Evolutionary conservation across 1,140 invertebrate genomes (phyloP).

Genomic region (Trichonephila clavata): DNA sequence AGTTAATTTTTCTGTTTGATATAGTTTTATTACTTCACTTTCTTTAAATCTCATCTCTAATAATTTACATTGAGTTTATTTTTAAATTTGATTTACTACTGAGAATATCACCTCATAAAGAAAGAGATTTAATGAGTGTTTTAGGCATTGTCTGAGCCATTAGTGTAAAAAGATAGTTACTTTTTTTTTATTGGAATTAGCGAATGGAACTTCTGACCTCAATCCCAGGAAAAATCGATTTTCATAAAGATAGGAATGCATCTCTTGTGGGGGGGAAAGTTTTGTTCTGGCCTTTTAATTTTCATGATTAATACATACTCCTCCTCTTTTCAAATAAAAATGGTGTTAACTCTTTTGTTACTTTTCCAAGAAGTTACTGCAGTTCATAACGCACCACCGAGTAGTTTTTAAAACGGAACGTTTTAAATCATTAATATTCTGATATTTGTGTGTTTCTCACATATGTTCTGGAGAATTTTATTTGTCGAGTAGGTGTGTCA

Average conservation of each 20-base stretch:
- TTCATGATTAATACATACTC: not conserved
- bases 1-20: too few relatives aligned
- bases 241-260: conserved; percentile 1
- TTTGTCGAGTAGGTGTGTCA: too few relatives aligned
- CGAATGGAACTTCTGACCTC: not conserved
- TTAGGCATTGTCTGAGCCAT: not conserved
- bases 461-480: too few relatives aligned
- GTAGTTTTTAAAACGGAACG: too few relatives aligned
- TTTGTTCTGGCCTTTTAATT: not conserved
- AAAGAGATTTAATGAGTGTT: not conserved
- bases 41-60: too few relatives aligned
- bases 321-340: not conserved
- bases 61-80: too few relatives aligned
- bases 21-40: too few relatives aligned
- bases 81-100: too few relatives aligned
- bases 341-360: not conserved
- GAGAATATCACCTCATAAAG: too few relatives aligned
- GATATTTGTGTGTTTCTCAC: too few relatives aligned
- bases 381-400: too few relatives aligned
- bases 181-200: conserved; percentile 7
- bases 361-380: not conserved
- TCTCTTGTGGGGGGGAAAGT: not conserved
- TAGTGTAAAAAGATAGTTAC: not conserved
- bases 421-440: too few relatives aligned
- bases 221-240: conserved; percentile 11